Base-by-base conservation (phyloP, 2,797 vertebrate genomes). In the Chromobotia macracanthus region DNA sequence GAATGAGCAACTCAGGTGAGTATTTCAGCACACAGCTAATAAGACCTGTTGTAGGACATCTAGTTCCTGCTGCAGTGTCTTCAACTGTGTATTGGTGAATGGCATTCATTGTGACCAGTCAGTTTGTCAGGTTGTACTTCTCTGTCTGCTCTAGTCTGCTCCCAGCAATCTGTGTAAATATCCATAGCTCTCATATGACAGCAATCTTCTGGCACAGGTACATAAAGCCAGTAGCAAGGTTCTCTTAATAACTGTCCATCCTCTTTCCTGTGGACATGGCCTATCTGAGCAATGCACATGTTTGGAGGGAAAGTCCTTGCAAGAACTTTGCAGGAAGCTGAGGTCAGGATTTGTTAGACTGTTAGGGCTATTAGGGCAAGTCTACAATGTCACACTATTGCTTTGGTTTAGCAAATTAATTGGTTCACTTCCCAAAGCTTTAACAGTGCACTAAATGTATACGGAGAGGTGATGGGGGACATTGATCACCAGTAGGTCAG, bases 221-320 rank as follows among this genome's bases (percentile, higher is more conserved):
- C 16, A 56, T 31, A 10, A 46, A 19, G 64, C 75, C 65, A 18
- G 28, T 23, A 55, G 65, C 65, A 35, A 69, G 41, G 75, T 50
- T 3, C 23, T 44, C 19, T 46, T 15, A 44, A 38, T 23, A 5
- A 25, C 53, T 55, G 38, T 7, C 38, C 11, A n/a, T 58, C 51
- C n/a, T 44, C 1, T 12, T 68, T 77, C 38, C 51, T 21, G 64
- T 12, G 13, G 64, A 56, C 48, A 66, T 12, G 5, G 46, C 64
- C 13, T 7, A 50, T 74, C 58, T 75, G 35, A 56, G 41, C 28
- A 35, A 21, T 18, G 58, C 23, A 60, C 23, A 28, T 60, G 21
- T 60, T 60, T 60, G 23, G 56, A 60, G 5, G 56, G 23, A 60
- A 23, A 61, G 44, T 19, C 31, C 53, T 55, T 69, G 41, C 60